These are phyloP conservation scores for Rosalia funebris DNA, from an alignment of 2,888 invertebrate genomes.

Conservation along the genomic window DNA sequence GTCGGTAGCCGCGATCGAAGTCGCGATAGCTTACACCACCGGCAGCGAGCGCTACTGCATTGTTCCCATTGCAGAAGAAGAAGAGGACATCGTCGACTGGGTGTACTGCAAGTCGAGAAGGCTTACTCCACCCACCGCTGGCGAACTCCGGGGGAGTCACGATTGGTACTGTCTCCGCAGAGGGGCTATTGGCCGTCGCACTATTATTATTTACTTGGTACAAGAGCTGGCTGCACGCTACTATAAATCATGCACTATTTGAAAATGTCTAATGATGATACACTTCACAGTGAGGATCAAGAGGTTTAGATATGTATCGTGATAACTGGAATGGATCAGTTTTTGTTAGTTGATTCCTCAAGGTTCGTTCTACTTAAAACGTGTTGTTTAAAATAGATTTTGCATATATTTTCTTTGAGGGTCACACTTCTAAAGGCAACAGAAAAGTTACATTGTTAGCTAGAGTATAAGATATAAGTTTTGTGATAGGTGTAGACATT, in stretches of 20 bases:
- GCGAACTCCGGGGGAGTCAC: conserved; percentile 10
- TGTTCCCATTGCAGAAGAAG: conserved; percentile 39
- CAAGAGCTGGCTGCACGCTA: too few species aligned
- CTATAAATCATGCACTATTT: conserved; percentile 7
- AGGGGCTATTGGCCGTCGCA: conserved; percentile 10
- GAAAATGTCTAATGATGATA: conserved; percentile 18
- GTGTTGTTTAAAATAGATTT: too few species aligned
- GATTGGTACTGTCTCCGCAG: conserved; percentile 18
- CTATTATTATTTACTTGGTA: conserved; percentile 16
- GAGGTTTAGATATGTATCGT: background rate
- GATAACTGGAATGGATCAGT: too few species aligned
- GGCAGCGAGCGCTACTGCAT: conserved; percentile 49
- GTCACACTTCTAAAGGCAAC: too few species aligned
- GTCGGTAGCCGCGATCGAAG: conserved; percentile 57
- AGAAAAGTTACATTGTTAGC: too few species aligned
- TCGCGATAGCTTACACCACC: conserved; percentile 58
- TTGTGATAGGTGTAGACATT: too few species aligned
- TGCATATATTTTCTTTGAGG: too few species aligned
- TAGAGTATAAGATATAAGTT: too few species aligned
- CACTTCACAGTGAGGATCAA: background rate
- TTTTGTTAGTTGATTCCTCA: too few species aligned
- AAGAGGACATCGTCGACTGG: conserved; percentile 12
- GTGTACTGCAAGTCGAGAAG: conserved; percentile 4
- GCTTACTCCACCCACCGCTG: conserved; percentile 15
- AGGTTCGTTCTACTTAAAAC: too few species aligned